These are phyloP conservation scores for Azorinus chamasolen DNA, from an alignment of 2,888 invertebrate species.

Conservation along the genomic window DNA sequence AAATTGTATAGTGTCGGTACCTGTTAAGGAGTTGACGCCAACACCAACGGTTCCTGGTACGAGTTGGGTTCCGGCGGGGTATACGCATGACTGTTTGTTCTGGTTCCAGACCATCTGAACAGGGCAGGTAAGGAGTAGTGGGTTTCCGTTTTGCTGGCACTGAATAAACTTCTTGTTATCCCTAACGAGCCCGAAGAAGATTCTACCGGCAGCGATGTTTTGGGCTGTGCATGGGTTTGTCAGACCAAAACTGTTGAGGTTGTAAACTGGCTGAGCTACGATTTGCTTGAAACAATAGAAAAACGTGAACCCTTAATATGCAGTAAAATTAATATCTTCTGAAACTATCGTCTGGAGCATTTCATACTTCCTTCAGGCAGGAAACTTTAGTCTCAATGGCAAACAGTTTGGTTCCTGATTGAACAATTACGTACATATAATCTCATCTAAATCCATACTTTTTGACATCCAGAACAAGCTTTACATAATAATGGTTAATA, in stretches of 20 bases:
- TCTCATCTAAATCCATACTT: too few species aligned
- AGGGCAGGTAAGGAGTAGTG: constrained; percentile 67
- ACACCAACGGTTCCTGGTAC: constrained; percentile 11
- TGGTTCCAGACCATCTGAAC: constrained; percentile 74
- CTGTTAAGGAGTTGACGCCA: not conserved
- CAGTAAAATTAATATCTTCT: too few species aligned
- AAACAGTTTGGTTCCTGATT: too few species aligned
- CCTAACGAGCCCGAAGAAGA: constrained; percentile 70
- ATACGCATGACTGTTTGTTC: constrained; percentile 69
- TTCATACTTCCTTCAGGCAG: too few species aligned
- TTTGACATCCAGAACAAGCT: too few species aligned
- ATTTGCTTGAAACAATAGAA: constrained; percentile 1
- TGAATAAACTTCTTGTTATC: constrained; percentile 69
- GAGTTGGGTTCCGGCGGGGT: constrained; percentile 41
- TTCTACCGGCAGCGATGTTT: constrained; percentile 66
- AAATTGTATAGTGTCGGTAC: too few species aligned
- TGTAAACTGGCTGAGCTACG: constrained; percentile 10
- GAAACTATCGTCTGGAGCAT: too few species aligned
- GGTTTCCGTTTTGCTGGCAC: constrained; percentile 69
- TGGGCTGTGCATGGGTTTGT: constrained; percentile 75
- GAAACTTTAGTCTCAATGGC: too few species aligned
- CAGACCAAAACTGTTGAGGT: constrained; percentile 9
- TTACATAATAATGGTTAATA: too few species aligned
- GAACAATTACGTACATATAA: too few species aligned
- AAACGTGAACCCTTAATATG: too few species aligned